Base-by-base conservation (phyloP, 2,113 vertebrate genomes). In the Bostrychus sinensis region DNA sequence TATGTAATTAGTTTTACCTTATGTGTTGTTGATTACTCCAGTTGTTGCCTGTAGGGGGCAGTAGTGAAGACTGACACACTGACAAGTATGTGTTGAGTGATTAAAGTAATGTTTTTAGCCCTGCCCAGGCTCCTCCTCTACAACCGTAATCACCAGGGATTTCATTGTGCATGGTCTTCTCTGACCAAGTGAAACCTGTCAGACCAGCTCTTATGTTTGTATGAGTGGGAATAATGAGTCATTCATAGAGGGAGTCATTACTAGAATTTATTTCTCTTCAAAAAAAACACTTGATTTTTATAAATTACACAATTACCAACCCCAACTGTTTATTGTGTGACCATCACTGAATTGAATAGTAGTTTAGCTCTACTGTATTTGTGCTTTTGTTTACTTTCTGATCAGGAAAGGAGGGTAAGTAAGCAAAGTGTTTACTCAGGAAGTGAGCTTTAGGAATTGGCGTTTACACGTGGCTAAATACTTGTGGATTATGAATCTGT, bases 161-260 rank as follows among this genome's bases (percentile, higher is more conserved):
- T 14, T 4, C 3, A 9, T 20, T 64, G 46, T 58, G 42, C 26
- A 9, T 11, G 20, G 56, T 46, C 56, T 66, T 2, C 41, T 66
- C 79, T 56, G 43, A 9, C 43, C 2, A 0, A 42, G 56, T 37
- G 9, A 54, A 66, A 83, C 82, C 62, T 55, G 82, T 63, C 67
- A 22, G 26, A 77, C 84, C 62, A 25, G 82, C 71, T 72, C 45
- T 51, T 1, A 2, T 6, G 38, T 7, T 34, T 77, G 26, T 59
- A 46, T 66, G 26, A 68, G 46, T 62, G 36, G 8, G 19, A 11
- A 12, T 9, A 36, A 1, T 20, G 17, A 20, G 51, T 54, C 17
- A 23, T 51, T 6, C 19, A 43, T 7, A 43, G 16, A 13, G 37
- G 13, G 3, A 13, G 13, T 10, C 37, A 38, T 38, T 10, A 4